Percentiles rank a stretch among this genome's conserved stretches.
Evolutionary conservation across 2,888 invertebrate genomes (phyloP).

Genomic region (Latrodectus hesperus): DNA sequence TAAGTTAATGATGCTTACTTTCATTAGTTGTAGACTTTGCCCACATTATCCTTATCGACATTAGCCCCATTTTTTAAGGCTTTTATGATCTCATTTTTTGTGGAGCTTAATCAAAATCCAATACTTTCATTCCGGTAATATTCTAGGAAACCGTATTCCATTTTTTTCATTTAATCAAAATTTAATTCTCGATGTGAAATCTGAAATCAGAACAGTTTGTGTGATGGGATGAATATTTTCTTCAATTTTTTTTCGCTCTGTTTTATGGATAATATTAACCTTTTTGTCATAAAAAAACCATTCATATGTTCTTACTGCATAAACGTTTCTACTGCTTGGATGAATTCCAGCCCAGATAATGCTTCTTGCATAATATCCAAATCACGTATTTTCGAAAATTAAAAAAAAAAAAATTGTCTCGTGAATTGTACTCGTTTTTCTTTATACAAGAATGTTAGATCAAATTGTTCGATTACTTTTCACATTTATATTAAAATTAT

Average conservation of each 20-base stretch:
- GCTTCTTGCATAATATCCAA: background rate
- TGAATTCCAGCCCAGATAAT: conserved; percentile 33
- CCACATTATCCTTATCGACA: conserved; percentile 38
- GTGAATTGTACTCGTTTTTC: too few species aligned
- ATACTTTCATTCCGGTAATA: conserved; percentile 60
- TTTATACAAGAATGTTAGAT: too few species aligned
- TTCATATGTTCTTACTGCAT: background rate
- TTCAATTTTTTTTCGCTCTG: conserved; percentile 32
- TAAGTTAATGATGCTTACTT: conserved; percentile 56
- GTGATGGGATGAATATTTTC: conserved; percentile 20
- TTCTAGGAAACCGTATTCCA: conserved; percentile 22
- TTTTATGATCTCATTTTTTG: conserved; percentile 54
- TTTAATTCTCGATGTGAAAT: conserved; percentile 36
- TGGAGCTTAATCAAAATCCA: conserved; percentile 61
- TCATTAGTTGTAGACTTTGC: conserved; percentile 45
- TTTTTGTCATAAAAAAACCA: background rate
- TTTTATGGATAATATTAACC: conserved; percentile 1
- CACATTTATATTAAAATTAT: too few species aligned
- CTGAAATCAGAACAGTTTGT: conserved; percentile 29
- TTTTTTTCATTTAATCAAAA: conserved; percentile 13
- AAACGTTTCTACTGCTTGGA: conserved; percentile 34
- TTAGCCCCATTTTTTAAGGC: conserved; percentile 49
- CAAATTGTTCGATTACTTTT: too few species aligned
- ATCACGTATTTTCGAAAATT: background rate
- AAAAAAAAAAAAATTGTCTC: too few species aligned